These are phyloP conservation scores for Volucella inflata DNA, from an alignment of 2,888 invertebrate genomes.

Conservation along the genomic window DNA sequence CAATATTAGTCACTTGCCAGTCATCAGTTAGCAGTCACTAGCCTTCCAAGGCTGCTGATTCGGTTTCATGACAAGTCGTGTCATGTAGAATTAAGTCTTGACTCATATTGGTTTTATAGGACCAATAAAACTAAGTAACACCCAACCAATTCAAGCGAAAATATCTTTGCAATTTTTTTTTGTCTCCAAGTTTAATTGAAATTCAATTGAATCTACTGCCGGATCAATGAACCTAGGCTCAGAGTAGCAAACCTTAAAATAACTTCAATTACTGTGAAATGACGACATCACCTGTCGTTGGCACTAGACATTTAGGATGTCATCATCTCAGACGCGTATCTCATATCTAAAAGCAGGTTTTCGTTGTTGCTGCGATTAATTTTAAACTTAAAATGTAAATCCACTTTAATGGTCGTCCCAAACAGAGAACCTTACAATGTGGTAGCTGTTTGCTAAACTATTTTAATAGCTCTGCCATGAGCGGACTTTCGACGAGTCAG, in stretches of 20 bases:
- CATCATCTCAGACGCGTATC: conserved; percentile 9
- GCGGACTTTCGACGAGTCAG: conserved; percentile 52
- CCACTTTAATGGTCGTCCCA: conserved; percentile 9
- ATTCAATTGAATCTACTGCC: conserved; percentile 42
- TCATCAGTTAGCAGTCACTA: background rate
- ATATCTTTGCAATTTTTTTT: conserved; percentile 20
- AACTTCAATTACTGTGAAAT: conserved; percentile 18
- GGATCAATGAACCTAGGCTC: conserved; percentile 54
- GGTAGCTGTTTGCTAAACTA: conserved; percentile 47
- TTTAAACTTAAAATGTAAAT: conserved; percentile 60
- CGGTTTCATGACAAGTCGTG: conserved; percentile 19
- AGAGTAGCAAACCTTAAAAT: background rate
- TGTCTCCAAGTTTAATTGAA: conserved; percentile 30
- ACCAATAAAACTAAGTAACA: conserved; percentile 47
- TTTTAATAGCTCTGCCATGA: conserved; percentile 53
- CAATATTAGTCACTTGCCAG: conserved; percentile 35
- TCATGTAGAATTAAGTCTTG: conserved; percentile 49
- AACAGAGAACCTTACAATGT: conserved; percentile 17
- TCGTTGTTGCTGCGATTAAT: conserved; percentile 18
- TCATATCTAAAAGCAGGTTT: background rate
- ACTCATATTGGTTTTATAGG: conserved; percentile 46
- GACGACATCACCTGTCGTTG: conserved; percentile 38
- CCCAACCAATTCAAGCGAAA: conserved; percentile 29
- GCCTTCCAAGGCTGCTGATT: background rate
- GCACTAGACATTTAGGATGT: conserved; percentile 13